Conservation (phyloP, 2,113 vertebrate genomes). For the Neodontobutis hainanensis region DNA sequence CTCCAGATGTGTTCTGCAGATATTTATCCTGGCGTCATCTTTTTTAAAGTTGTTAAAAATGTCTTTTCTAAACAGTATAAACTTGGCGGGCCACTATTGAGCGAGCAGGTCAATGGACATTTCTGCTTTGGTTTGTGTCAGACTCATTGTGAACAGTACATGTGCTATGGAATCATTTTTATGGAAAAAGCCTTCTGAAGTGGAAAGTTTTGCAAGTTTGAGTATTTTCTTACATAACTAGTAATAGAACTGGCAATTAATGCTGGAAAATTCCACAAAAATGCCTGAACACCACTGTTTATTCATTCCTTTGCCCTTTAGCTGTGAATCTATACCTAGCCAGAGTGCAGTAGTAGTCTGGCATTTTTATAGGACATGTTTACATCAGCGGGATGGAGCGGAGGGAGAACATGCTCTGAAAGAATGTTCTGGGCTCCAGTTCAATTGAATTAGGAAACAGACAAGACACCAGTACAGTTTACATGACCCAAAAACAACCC, state of each 20-base stretch:
- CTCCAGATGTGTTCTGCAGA: slow-evolving; percentile 14
- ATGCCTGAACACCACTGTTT: slow-evolving; percentile 40
- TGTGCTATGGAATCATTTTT: too few relatives aligned
- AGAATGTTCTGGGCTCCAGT: slow-evolving; percentile 27
- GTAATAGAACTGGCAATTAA: slow-evolving; percentile 7
- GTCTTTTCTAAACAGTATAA: not conserved
- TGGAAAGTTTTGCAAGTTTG: not conserved
- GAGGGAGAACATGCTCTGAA: slow-evolving; percentile 3
- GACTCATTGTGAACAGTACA: too few relatives aligned
- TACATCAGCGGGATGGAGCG: slow-evolving; percentile 9
- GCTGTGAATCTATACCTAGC: slow-evolving; percentile 16
- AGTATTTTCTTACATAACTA: not conserved
- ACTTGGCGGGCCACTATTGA: not conserved
- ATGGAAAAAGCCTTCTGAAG: not conserved
- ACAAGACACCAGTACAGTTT: not conserved
- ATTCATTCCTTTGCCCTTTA: slow-evolving; percentile 49
- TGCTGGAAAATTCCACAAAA: slow-evolving; percentile 52
- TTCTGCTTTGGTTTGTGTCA: not conserved
- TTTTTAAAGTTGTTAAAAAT: not conserved
- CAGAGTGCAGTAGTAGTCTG: slow-evolving; percentile 19
- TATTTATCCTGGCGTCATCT: not conserved
- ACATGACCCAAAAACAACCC: slow-evolving; percentile 17
- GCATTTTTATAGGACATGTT: slow-evolving; percentile 36
- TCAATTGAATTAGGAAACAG: slow-evolving; percentile 10
- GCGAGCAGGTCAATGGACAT: not conserved